phyloP scores from a whole-genome alignment of 2,888 invertebrate genomes.

The Phania funesta region DNA sequence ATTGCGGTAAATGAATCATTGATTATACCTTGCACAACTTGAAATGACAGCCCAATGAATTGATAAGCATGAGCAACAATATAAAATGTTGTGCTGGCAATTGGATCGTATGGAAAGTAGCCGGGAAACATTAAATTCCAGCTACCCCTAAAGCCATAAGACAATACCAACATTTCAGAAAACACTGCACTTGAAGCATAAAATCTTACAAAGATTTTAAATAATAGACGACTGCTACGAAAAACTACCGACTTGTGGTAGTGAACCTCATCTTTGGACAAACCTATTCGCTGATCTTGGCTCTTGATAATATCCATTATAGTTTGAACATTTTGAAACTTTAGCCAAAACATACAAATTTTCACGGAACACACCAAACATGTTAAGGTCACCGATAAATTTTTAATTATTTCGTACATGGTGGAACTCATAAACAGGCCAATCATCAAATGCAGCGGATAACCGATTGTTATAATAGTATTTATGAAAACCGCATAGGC shows the following conservation, averaged over 20 bases:
- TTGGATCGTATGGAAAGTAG: slow-evolving; percentile 66
- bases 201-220: slow-evolving; percentile 5
- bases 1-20: slow-evolving; percentile 65
- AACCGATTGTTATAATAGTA: slow-evolving; percentile 56
- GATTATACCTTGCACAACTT: slow-evolving; percentile 57
- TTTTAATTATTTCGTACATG: slow-evolving; percentile 59
- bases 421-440: slow-evolving; percentile 55
- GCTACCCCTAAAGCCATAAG: slow-evolving; percentile 42
- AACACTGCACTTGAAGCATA: neutral
- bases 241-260: slow-evolving; percentile 34
- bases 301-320: slow-evolving; percentile 54
- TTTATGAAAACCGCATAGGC: slow-evolving; percentile 57
- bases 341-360: slow-evolving; percentile 56
- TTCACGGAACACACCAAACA: slow-evolving; percentile 61
- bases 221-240: neutral
- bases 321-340: slow-evolving; percentile 44
- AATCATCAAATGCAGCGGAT: slow-evolving; percentile 67
- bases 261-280: slow-evolving; percentile 18
- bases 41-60: slow-evolving; percentile 51
- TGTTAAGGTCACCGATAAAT: slow-evolving; percentile 59
- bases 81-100: slow-evolving; percentile 20
- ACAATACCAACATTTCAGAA: slow-evolving; percentile 23
- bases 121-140: slow-evolving; percentile 67
- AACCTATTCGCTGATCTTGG: slow-evolving; percentile 39
- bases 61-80: slow-evolving; percentile 63